A percentile compares a stretch with the other conserved stretches of the same genome.
These are phyloP conservation scores for Bujurquina vittata DNA, from an alignment of 2,113 vertebrate genomes.

Conservation along the genomic window DNA sequence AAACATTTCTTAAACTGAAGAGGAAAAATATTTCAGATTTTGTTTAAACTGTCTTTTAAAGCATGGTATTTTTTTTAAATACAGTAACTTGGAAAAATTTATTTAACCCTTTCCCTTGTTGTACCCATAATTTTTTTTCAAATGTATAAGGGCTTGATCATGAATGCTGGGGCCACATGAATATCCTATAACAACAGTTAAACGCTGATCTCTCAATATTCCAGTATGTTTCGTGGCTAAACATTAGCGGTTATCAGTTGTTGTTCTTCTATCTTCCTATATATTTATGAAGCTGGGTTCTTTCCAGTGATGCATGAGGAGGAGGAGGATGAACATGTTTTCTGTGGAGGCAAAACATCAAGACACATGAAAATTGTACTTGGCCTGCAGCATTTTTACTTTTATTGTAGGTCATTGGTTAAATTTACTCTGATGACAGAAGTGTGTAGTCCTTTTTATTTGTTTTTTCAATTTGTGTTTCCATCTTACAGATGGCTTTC, in stretches of 20 bases:
- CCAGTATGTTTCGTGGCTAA: background rate
- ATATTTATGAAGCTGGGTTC: background rate
- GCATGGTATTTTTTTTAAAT: background rate
- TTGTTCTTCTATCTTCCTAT: background rate
- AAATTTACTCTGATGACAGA: background rate
- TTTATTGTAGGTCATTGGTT: background rate
- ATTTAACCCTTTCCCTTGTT: background rate
- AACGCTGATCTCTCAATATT: background rate
- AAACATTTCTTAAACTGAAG: background rate
- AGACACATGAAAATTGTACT: background rate
- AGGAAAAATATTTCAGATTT: background rate
- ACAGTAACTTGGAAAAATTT: background rate
- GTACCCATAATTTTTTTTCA: background rate
- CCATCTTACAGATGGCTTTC: no score
- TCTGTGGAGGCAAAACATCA: background rate
- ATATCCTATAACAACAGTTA: background rate
- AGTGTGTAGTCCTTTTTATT: background rate
- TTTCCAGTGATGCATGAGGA: background rate
- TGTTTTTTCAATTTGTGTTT: no score
- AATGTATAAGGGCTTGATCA: background rate
- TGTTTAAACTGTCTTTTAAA: background rate
- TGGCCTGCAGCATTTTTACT: background rate
- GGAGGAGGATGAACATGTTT: conserved; percentile 1
- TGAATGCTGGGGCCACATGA: background rate
- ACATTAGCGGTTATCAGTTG: background rate